Percentiles rank a stretch among this genome's conserved stretches.
Conservation (phyloP, 2,797 vertebrate species). For the Chloroceryle inda region DNA sequence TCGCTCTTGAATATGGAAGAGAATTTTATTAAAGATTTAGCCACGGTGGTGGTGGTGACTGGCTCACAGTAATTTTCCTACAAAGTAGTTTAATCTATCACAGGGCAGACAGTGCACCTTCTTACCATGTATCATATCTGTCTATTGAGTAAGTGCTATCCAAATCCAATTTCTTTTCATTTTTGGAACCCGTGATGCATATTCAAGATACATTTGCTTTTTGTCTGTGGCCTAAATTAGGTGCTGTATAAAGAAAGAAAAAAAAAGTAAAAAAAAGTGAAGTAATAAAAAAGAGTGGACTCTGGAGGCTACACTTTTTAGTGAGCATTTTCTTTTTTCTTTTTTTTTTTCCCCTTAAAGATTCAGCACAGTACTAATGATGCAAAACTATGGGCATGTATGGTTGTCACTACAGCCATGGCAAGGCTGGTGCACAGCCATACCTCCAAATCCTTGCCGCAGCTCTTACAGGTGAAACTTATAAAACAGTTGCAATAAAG, state of each 20-base stretch:
- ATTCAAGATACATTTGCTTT: slow-evolving; percentile 86
- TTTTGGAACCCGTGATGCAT: slow-evolving; percentile 88
- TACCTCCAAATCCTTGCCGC: slow-evolving; percentile 31
- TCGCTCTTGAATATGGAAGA: slow-evolving; percentile 95
- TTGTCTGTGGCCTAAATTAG: slow-evolving; percentile 84
- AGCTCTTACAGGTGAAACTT: slow-evolving; percentile 55
- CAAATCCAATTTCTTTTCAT: slow-evolving; percentile 90
- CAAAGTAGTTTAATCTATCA: slow-evolving; percentile 99
- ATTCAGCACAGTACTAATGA: slow-evolving; percentile 53
- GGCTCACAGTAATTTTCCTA: slow-evolving; percentile 99
- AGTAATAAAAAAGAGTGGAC: slow-evolving; percentile 62
- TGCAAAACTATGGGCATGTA: slow-evolving; percentile 58
- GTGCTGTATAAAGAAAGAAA: slow-evolving; percentile 69
- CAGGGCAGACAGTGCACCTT: slow-evolving; percentile 98
- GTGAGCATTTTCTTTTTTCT: slow-evolving; percentile 50
- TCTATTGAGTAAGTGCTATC: slow-evolving; percentile 90
- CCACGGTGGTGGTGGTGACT: slow-evolving; percentile 93
- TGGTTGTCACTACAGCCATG: background rate
- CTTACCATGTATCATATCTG: slow-evolving; percentile 97
- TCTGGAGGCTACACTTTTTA: slow-evolving; percentile 37
- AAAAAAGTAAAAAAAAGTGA: slow-evolving; percentile 35
- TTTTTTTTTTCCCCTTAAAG: background rate
- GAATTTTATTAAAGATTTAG: slow-evolving; percentile 99
- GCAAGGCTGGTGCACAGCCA: background rate
- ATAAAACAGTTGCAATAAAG: slow-evolving; percentile 28